A percentile compares a stretch with the other conserved stretches of the same genome.
Conservation (phyloP, 2,888 invertebrate species). For the Trissoscelio sp. region DNA sequence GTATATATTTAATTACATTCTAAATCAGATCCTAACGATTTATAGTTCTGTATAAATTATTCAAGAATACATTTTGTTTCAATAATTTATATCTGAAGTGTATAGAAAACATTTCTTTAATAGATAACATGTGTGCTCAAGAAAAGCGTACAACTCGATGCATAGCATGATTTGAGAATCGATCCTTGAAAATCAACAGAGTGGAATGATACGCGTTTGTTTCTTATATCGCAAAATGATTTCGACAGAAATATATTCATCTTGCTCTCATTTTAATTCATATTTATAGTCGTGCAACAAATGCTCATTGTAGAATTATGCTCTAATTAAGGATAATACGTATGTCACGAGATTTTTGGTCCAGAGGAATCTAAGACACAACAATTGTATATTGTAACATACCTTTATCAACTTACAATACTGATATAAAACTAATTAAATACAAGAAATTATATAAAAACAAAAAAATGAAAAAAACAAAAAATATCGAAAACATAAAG, state of each 20-base stretch:
- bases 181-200: conserved; percentile 31
- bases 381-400: conserved; percentile 43
- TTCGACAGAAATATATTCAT: conserved; percentile 44
- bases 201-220: conserved; percentile 33
- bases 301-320: conserved; percentile 65
- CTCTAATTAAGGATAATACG: conserved; percentile 53
- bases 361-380: conserved; percentile 40
- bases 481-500: conserved; percentile 26
- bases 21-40: no score
- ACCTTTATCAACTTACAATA: conserved; percentile 35
- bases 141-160: conserved; percentile 48
- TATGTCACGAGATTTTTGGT: conserved; percentile 40
- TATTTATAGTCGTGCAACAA: conserved; percentile 53
- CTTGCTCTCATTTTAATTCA: conserved; percentile 47
- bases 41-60: no score
- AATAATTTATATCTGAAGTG: conserved; percentile 10
- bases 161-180: conserved; percentile 37
- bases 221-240: conserved; percentile 35
- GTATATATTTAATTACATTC: no score
- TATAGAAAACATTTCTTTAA: conserved; percentile 13
- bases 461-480: conserved; percentile 25
- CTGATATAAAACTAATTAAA: conserved; percentile 46
- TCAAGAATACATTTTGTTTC: conserved; percentile 10
- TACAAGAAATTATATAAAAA: conserved; percentile 15
- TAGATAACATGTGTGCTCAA: conserved; percentile 58